Evolutionary conservation across 1,140 invertebrate genomes (phyloP), one percentile per base, ranked within the genome.

Genomic region (Drosophila simulans): DNA sequence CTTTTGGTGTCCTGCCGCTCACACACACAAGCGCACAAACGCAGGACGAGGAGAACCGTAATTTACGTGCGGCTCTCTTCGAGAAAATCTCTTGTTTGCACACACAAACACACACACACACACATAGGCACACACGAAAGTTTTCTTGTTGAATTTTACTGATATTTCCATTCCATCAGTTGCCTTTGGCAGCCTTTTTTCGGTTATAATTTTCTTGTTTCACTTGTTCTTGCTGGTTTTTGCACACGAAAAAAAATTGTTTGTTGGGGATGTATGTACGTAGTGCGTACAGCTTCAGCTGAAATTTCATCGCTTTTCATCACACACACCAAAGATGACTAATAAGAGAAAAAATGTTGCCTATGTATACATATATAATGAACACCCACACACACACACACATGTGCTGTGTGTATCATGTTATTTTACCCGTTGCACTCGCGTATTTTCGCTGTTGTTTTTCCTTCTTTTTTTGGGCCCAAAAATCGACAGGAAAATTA

Each of bases 71-170:
- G 68, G 59, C 83, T 88, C 83, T 88, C 79, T 74, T 70, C 64
- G 65, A 57, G 64, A 79, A 86, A 86, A 86, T 86, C 83, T 86
- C 81, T 84, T 79, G 63, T 75, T 70, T 84, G 55, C 60, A 76
- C 80, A 77, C 75, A 73, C 74, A 71, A 68, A 60, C 74, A 71
- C 66, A 60, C 62, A 58, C 58, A 58, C 58, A 57, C 51, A 39
- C 37, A 39, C 68, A 58, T 53, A 54, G 45, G 8, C 17, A 48
- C 15, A 58, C 42, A 58, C 42, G 53, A 58, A 69, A 80, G 56
- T 77, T 82, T 69, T 77, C 74, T 86, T 78, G 62, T 79, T 88
- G 65, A 86, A 88, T 82, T 86, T 82, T 63, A 77, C 81, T 82
- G 63, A 71, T 86, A 85, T 86, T 86, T 81, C 63, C 60, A 55